A percentile compares a stretch with the other conserved stretches of the same genome.
Conservation (phyloP, 2,888 invertebrate genomes). For the Phengaris arion region DNA sequence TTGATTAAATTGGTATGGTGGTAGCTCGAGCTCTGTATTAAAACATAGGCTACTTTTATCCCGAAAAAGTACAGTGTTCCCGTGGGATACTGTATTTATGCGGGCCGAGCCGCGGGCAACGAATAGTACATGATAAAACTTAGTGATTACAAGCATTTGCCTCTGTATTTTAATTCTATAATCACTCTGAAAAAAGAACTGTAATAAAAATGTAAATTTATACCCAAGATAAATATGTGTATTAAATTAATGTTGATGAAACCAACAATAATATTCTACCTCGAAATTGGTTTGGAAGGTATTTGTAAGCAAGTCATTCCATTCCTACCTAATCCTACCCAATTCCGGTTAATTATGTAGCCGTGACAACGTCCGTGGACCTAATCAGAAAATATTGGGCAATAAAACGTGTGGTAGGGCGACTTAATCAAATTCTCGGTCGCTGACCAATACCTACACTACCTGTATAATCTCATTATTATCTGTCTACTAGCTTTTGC, state of each 20-base stretch:
- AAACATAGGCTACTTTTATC: too few relatives aligned
- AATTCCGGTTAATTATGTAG: constrained; percentile 49
- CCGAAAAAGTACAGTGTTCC: too few relatives aligned
- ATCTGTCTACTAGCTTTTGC: not conserved
- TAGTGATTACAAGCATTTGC: too few relatives aligned
- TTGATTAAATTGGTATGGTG: too few relatives aligned
- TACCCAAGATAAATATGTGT: not conserved
- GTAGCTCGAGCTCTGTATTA: too few relatives aligned
- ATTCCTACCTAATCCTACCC: constrained; percentile 39
- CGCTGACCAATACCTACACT: constrained; percentile 39
- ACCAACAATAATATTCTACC: not conserved
- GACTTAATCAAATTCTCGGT: constrained; percentile 73
- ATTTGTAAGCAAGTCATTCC: constrained; percentile 41
- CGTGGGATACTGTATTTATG: too few relatives aligned
- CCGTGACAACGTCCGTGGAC: constrained; percentile 49
- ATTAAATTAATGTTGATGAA: constrained; percentile 13
- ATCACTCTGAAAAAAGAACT: not conserved
- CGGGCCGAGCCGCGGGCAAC: too few relatives aligned
- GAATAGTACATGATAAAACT: too few relatives aligned
- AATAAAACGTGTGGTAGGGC: constrained; percentile 66
- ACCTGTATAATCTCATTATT: not conserved
- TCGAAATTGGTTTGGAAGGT: constrained; percentile 32
- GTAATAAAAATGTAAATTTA: constrained; percentile 8
- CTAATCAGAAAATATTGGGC: constrained; percentile 76
- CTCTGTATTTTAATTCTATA: not conserved